Evolutionary conservation across 2,797 vertebrate species (phyloP).

Genomic region (Parauchenoglanis ngamensis): DNA sequence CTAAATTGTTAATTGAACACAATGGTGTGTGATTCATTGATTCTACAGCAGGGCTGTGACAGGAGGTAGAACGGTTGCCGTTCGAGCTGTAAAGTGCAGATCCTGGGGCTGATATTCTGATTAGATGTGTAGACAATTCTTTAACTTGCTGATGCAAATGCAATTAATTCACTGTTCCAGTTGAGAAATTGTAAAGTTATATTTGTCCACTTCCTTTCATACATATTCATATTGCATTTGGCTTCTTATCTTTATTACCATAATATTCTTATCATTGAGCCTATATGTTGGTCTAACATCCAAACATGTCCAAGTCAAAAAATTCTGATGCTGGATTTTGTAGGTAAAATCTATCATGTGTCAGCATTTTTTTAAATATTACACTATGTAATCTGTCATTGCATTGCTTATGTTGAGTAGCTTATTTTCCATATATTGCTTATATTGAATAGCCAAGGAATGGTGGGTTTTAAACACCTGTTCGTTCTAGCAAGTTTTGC

Average conservation of each 20-base stretch:
- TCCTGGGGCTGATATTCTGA: constrained; percentile 28
- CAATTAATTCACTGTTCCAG: not conserved
- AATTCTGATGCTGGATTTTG: not conserved
- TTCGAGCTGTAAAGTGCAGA: constrained; percentile 30
- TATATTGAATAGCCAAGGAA: not conserved
- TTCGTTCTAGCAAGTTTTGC: not conserved
- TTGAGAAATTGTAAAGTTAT: constrained; percentile 18
- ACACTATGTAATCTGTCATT: constrained; percentile 7
- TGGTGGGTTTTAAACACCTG: not conserved
- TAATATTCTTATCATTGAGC: constrained; percentile 24
- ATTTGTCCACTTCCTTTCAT: constrained; percentile 2
- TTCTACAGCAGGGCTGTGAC: constrained; percentile 34
- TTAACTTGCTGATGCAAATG: constrained; percentile 18
- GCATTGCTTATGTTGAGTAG: constrained; percentile 22
- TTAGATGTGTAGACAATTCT: constrained; percentile 34
- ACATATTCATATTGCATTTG: constrained; percentile 1
- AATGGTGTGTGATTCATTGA: constrained; percentile 30
- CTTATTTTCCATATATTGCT: too few species aligned
- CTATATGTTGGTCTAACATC: not conserved
- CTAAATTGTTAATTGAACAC: constrained; percentile 38
- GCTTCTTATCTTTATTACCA: constrained; percentile 21
- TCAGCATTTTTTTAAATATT: constrained; percentile 8
- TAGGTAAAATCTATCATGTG: not conserved
- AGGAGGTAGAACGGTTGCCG: constrained; percentile 20
- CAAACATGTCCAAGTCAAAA: not conserved